A percentile compares a stretch with the other conserved stretches of the same genome.
Conservation (phyloP, 2,113 vertebrate species). For the Marcusenius ussheri region DNA sequence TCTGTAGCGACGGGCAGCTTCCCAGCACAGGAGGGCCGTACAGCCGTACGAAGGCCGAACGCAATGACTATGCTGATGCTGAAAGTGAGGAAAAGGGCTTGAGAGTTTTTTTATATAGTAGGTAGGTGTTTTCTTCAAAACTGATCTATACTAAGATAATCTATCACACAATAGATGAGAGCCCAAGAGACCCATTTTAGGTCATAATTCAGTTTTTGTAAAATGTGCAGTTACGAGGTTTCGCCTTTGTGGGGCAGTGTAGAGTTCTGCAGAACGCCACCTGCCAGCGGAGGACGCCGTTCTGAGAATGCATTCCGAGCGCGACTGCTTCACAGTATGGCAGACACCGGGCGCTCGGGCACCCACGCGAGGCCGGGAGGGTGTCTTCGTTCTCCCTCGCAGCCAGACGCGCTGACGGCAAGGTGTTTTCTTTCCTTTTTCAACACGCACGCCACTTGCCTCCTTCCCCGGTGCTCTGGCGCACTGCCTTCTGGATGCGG, state of each 20-base stretch:
- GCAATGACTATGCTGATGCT: not conserved
- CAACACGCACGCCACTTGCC: conserved; percentile 41
- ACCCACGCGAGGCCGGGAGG: not conserved
- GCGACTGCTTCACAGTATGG: not conserved
- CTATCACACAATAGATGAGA: not conserved
- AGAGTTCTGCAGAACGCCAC: not conserved
- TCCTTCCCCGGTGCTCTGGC: conserved; percentile 55
- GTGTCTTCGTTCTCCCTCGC: not conserved
- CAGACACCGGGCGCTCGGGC: not conserved
- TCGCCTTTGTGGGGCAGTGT: not conserved
- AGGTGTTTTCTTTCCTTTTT: conserved; percentile 49
- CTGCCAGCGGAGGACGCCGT: not conserved
- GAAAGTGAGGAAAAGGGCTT: not conserved
- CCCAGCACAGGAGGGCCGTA: not conserved
- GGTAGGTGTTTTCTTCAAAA: not conserved
- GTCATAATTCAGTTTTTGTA: not conserved
- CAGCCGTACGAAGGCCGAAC: not conserved
- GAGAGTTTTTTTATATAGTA: not conserved
- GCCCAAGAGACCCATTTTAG: not conserved
- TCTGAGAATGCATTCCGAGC: not conserved
- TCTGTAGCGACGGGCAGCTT: not conserved
- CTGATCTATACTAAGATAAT: not conserved
- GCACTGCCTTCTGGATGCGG: conserved; percentile 50
- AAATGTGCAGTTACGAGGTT: not conserved
- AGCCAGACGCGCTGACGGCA: not conserved